Conservation (phyloP, 2,888 invertebrate genomes). For the Neoaliturus tenellus region DNA sequence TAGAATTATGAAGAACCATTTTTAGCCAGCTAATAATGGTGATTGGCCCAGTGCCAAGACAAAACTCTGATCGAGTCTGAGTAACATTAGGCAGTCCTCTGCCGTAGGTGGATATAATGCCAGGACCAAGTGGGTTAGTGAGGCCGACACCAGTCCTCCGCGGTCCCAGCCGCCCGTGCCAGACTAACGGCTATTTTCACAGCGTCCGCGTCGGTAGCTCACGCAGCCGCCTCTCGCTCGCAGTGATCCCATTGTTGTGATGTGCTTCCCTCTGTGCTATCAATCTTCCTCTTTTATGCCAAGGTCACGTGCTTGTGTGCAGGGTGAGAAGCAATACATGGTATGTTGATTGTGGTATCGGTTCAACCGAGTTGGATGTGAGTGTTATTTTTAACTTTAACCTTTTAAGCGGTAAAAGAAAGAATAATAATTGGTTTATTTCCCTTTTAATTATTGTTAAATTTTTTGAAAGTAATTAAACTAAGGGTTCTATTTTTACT, state of each 20-base stretch:
- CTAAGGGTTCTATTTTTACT: too few relatives aligned
- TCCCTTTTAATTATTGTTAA: too few relatives aligned
- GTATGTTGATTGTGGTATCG: conserved; percentile 8
- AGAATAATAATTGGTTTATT: too few relatives aligned
- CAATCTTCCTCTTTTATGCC: background rate
- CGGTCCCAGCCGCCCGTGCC: background rate
- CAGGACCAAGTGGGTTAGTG: background rate
- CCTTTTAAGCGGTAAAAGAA: background rate
- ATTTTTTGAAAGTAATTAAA: too few relatives aligned
- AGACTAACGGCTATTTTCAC: conserved; percentile 23
- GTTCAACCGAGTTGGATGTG: background rate
- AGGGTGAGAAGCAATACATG: background rate
- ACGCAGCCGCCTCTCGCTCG: background rate
- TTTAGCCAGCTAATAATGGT: conserved; percentile 28
- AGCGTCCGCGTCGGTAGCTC: background rate
- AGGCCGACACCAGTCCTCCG: background rate
- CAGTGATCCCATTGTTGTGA: conserved; percentile 16
- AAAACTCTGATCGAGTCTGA: background rate
- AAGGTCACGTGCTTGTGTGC: background rate
- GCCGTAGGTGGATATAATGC: conserved; percentile 10
- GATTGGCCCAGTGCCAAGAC: background rate
- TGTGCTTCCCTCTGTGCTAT: conserved; percentile 1
- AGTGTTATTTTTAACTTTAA: background rate
- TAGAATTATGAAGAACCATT: conserved; percentile 10
- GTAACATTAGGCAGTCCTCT: background rate